Conservation (phyloP, 2,888 invertebrate genomes). For the Ferrisia virgata region DNA sequence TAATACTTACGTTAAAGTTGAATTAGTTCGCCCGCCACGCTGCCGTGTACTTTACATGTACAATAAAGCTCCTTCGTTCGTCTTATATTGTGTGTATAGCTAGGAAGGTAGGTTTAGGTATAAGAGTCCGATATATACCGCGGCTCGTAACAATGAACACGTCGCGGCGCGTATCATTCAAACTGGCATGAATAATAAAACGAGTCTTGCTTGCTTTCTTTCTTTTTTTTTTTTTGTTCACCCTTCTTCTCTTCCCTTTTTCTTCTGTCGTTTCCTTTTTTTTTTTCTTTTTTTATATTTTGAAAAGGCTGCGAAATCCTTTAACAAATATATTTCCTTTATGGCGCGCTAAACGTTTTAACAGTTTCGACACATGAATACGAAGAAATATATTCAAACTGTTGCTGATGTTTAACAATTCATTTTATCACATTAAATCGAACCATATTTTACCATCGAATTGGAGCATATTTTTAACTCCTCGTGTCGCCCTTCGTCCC, state of each 20-base stretch:
- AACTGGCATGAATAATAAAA: constrained; percentile 23
- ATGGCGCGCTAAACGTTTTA: constrained; percentile 1
- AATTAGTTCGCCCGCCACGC: background rate
- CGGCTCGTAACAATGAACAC: background rate
- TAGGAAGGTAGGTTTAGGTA: too few relatives aligned
- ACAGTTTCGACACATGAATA: constrained; percentile 22
- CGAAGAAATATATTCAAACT: constrained; percentile 14
- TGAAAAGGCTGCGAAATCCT: background rate
- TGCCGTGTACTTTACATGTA: too few relatives aligned
- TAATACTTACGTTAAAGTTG: background rate
- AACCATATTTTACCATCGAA: constrained; percentile 5
- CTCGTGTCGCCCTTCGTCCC: background rate
- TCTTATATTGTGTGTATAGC: too few relatives aligned
- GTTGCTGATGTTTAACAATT: constrained; percentile 27
- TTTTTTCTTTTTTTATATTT: too few relatives aligned
- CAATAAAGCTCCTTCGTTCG: background rate
- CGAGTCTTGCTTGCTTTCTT: background rate
- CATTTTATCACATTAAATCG: constrained; percentile 22
- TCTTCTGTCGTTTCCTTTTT: background rate
- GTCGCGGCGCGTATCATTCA: constrained; percentile 3
- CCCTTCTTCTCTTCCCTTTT: background rate
- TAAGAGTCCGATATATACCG: background rate
- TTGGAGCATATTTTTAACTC: background rate
- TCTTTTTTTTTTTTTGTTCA: background rate
- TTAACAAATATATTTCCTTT: constrained; percentile 28